Evolutionary conservation across 2,888 invertebrate species (phyloP).

Genomic region (Drosophila kambysellisi): DNA sequence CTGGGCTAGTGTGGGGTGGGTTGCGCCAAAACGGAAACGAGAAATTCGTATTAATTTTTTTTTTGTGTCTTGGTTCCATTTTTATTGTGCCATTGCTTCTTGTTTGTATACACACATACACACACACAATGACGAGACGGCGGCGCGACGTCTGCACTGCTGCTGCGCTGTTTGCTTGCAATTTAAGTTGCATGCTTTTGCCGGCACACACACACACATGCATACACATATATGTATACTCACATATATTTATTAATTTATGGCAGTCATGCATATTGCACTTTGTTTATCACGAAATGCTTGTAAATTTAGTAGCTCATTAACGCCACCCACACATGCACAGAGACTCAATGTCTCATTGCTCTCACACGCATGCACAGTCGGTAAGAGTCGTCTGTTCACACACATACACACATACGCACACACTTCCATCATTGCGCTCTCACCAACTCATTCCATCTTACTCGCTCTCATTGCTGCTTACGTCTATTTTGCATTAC

Average conservation of each 20-base stretch:
- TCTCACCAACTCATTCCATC: constrained; percentile 52
- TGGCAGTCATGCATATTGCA: constrained; percentile 46
- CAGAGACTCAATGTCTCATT: constrained; percentile 6
- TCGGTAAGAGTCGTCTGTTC: constrained; percentile 2
- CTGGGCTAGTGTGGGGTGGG: constrained; percentile 20
- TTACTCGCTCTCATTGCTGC: constrained; percentile 35
- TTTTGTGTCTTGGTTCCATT: constrained; percentile 45
- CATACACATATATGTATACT: constrained; percentile 5
- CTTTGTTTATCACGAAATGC: constrained; percentile 67
- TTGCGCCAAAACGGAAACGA: constrained; percentile 53
- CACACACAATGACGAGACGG: constrained; percentile 42
- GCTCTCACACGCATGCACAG: constrained; percentile 49
- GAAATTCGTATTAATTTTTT: constrained; percentile 61
- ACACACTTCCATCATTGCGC: constrained; percentile 20
- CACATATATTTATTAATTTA: constrained; percentile 2
- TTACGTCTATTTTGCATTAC: constrained; percentile 58
- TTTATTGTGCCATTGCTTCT: constrained; percentile 67
- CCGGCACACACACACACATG: constrained; percentile 37
- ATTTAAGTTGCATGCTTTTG: constrained; percentile 51
- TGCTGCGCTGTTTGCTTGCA: constrained; percentile 37
- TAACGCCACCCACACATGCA: constrained; percentile 49
- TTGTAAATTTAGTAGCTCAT: constrained; percentile 50
- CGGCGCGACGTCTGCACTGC: constrained; percentile 46
- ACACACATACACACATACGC: constrained; percentile 11
- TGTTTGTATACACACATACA: constrained; percentile 29